phyloP scores from a whole-genome alignment of 1,140 invertebrate genomes.

The Tetragonula clypearis region DNA sequence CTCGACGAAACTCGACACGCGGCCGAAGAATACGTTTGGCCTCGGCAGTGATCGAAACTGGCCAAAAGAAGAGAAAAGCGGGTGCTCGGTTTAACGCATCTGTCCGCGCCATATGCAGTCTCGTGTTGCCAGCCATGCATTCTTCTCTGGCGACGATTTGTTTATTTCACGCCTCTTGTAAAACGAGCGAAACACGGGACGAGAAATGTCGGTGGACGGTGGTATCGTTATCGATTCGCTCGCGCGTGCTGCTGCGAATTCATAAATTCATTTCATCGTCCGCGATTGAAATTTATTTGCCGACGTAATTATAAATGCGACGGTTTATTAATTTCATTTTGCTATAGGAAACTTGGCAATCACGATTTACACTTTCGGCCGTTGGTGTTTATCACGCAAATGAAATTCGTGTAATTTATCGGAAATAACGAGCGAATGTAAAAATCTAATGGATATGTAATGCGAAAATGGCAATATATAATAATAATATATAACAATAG shows the following conservation, averaged over 20 bases:
- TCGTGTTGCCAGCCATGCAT: conserved; percentile 39
- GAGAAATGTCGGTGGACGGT: neutral
- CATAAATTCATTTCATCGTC: neutral
- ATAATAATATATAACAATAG: no score
- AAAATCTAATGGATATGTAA: no score
- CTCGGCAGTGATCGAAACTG: conserved; percentile 27
- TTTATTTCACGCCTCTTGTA: neutral
- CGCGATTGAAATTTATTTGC: neutral
- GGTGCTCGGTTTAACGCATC: conserved; percentile 53
- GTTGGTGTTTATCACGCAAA: no score
- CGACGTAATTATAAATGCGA: neutral
- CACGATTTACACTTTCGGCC: no score
- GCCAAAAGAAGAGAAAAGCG: conserved; percentile 34
- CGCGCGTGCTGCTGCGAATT: neutral
- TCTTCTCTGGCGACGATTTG: conserved; percentile 5
- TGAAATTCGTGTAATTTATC: no score
- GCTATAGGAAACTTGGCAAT: neutral
- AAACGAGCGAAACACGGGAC: neutral
- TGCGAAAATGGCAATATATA: no score
- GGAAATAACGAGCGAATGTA: no score
- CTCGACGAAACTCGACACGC: conserved; percentile 59
- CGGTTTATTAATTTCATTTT: neutral
- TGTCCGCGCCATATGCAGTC: conserved; percentile 59
- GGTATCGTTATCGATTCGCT: neutral
- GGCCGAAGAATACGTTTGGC: conserved; percentile 45